Evolutionary conservation across 2,797 vertebrate genomes (phyloP), one percentile per base, ranked within the genome.

Genomic region (Pantherophis alleghaniensis): DNA sequence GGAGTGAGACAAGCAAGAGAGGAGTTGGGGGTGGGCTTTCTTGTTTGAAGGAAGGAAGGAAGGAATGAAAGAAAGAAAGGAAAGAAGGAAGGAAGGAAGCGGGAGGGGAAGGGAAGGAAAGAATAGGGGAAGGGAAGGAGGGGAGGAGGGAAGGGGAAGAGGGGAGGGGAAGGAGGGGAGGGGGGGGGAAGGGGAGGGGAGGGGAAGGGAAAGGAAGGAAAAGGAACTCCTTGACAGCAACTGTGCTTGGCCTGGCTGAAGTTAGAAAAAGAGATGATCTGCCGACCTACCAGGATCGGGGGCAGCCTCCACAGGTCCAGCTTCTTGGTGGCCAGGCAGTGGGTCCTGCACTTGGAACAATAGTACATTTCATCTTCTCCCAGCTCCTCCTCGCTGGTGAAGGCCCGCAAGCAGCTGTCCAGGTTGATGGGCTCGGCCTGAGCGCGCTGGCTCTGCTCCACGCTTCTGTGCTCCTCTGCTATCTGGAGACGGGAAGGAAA

Each of bases 281-380:
- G n/a, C 16, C 2, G 4, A 14, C 95, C 0, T 96, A 99, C 99
- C 98, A 99, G 97, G 92, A 99, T 97, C 1, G 99, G 99, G 0
- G 99, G 99, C 90, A 99, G 98, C 93, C 99, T 99, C 99, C 99
- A 99, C 60, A 99, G 98, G 96, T 99, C 99, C 97, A 99, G 98
- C 94, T 99, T 99, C 98, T 99, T 99, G 92, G 99, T 99, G 96
- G 99, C 99, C 95, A 99, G 96, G 63, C 99, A 98, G 94, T 99
- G 99, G 7, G 98, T 99, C 96, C 99, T 99, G 97, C 99, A 99
- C 97, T 99, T 99, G 96, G 99, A 99, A 96, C 99, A 99, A 97
- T 99, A 99, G 97, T 99, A 99, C 97, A 99, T 99, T 96, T 99
- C 99, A 22, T 99, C 99, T 94, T 99, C 99, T 0, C 99, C 99